Base-by-base conservation (phyloP, 2,888 invertebrate genomes). In the Cheilosia grossa region DNA sequence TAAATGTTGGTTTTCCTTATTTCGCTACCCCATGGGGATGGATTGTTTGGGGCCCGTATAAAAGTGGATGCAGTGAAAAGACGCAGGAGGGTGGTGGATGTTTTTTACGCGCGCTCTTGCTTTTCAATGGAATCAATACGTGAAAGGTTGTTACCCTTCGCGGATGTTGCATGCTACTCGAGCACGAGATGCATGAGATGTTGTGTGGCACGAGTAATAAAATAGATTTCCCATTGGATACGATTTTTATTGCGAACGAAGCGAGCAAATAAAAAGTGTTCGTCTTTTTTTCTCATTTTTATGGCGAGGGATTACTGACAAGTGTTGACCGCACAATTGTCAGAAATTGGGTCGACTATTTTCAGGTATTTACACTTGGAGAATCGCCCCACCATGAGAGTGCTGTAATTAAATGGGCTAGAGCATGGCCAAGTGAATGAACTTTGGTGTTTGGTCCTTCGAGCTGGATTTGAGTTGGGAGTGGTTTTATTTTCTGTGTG, bases 61-160 rank as follows among this genome's bases (percentile, higher is more conserved):
- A 24, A 21, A 54, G 49, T 54, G 67, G 49, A 73, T 78, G 78
- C 59, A 66, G 58, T 77, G 33, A 70, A 72, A 70, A 63, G 72
- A 54, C 42, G 67, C 47, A 66, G 21, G 21, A 51, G 40, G 30
- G 53, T 42, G 51, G 24, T 49, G 61, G 21, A 27, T 54, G 67
- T 56, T 69, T 73, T 82, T 70, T 72, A 75, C 83, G 74, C 83
- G 80, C 80, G 63, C 70, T 66, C 70, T 37, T 75, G 80, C 70
- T 54, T 72, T 74, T 85, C 64, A 85, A 85, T 80, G 80, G 83
- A 75, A 85, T 85, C 83, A 85, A 85, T 85, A 85, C 80, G 75
- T 54, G 61, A 85, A 85, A 85, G 83, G 83, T 85, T 85, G 80
- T 75, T 85, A 85, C 83, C 83, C 83, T 83, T 54, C 79, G 56